phyloP scores from a whole-genome alignment of 2,888 invertebrate species.

The Sphinx pinastri region DNA sequence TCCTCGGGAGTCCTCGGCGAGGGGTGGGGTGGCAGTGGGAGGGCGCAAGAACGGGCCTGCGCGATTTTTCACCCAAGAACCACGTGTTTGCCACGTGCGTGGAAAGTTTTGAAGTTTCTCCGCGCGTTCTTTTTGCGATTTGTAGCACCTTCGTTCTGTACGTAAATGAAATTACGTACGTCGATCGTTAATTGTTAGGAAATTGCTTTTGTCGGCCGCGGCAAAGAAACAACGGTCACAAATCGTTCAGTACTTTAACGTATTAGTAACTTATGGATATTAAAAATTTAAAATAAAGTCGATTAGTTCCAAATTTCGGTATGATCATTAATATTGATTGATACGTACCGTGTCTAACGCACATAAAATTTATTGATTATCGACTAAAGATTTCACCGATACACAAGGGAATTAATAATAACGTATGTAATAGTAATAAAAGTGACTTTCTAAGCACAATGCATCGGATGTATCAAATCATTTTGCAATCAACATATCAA shows the following conservation, averaged over 20 bases:
- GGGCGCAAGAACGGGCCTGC: constrained; percentile 63
- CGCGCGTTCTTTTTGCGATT: background rate
- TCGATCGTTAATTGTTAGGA: constrained; percentile 28
- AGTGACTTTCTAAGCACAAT: constrained; percentile 72
- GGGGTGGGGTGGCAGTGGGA: constrained; percentile 43
- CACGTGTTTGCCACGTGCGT: constrained; percentile 80
- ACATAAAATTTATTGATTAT: constrained; percentile 74
- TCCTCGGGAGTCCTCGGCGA: constrained; percentile 42
- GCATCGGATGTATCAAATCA: constrained; percentile 59
- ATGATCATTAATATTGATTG: constrained; percentile 78
- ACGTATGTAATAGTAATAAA: constrained; percentile 60
- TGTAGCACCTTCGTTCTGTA: background rate
- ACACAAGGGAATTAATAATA: constrained; percentile 67
- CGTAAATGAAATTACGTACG: background rate
- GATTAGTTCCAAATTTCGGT: constrained; percentile 78
- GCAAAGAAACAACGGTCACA: constrained; percentile 46
- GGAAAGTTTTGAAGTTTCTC: constrained; percentile 58
- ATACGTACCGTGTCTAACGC: constrained; percentile 77
- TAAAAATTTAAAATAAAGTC: constrained; percentile 70
- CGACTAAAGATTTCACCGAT: constrained; percentile 66
- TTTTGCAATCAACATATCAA: constrained; percentile 80
- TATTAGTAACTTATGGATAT: constrained; percentile 69
- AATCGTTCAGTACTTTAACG: constrained; percentile 57
- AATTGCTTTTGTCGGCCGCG: constrained; percentile 49
- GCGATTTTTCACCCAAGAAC: constrained; percentile 79